These are phyloP conservation scores for Zelleria hepariella DNA, from an alignment of 2,888 invertebrate genomes.

Conservation along the genomic window DNA sequence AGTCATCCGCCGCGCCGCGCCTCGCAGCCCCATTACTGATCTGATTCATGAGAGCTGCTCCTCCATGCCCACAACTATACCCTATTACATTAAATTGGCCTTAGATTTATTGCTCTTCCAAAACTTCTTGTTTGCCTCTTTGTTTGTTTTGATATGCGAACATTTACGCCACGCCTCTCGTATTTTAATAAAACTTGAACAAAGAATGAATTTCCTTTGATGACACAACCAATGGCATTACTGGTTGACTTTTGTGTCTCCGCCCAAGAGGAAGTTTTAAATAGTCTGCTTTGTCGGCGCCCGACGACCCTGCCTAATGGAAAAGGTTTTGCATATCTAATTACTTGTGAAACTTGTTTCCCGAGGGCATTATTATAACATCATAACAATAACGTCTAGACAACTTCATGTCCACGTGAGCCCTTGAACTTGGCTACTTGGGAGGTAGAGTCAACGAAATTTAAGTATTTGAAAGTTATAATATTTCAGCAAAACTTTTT, in stretches of 20 bases:
- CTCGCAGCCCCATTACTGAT: conserved; percentile 23
- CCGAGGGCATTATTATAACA: not conserved
- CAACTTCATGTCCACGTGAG: not conserved
- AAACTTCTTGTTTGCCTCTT: not conserved
- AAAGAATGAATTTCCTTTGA: not conserved
- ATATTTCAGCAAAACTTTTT: no score
- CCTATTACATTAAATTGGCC: not conserved
- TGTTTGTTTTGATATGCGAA: not conserved
- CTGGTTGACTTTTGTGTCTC: not conserved
- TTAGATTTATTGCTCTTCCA: not conserved
- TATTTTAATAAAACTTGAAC: not conserved
- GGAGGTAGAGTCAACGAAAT: no score
- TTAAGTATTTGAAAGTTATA: no score
- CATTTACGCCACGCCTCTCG: not conserved
- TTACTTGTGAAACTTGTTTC: conserved; percentile 19
- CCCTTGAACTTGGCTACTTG: not conserved
- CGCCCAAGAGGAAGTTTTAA: conserved; percentile 10
- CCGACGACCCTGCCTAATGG: conserved; percentile 22
- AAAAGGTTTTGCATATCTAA: conserved; percentile 40
- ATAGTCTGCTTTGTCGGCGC: conserved; percentile 27
- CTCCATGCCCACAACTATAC: not conserved
- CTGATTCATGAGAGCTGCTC: conserved; percentile 21
- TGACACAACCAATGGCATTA: not conserved
- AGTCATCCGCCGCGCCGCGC: conserved; percentile 22
- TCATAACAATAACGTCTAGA: conserved; percentile 12